Evolutionary conservation across 2,888 invertebrate species (phyloP), one percentile per base, ranked within the genome.

Genomic region (Zaprionus lineosus): DNA sequence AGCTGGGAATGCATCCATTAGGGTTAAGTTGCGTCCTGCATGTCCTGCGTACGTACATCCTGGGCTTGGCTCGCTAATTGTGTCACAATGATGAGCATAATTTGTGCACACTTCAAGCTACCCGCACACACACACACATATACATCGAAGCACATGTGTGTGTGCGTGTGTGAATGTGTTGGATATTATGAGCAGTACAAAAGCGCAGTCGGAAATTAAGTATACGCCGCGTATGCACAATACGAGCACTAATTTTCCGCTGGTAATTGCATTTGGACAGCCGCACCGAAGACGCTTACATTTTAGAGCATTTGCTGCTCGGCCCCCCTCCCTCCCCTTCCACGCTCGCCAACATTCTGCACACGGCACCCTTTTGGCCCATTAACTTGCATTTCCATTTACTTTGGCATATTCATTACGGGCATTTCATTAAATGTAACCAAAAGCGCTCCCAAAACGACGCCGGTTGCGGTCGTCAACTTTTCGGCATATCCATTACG

Each of bases 11-110:
- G 67, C 78, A 82, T 77, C 83, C 75, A 78, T 75, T 72, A 69
- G 84, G 81, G 62, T 60, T 84, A 76, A 75, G 72, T 76, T 75
- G 68, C 55, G 43, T 46, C 28, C 58, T 48, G 15, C 36, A 53
- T 40, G 66, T 34, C 41, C 40, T 56, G 36, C 40, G 29, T 33
- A 33, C 56, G n/a, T 33, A 8, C 16, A n/a, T 15, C 18, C 33
- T 26, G 24, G 52, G 64, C 47, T 43, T 14, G 46, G 37, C 56
- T 47, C 59, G 62, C 74, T 79, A 79, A 79, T 79, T 79, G 78
- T 79, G 78, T 79, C 78, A 84, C 78, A 84, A 82, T 84, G 78
- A 79, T 84, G 78, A 84, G 85, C 85, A 84, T 71, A 81, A 78
- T 84, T 78, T 82, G 48, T 74, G 53, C 60, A 60, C 78, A 55